Evolutionary conservation across 2,113 vertebrate species (phyloP), one percentile per base, ranked within the genome.

Genomic region (Oxyura jamaicensis): DNA sequence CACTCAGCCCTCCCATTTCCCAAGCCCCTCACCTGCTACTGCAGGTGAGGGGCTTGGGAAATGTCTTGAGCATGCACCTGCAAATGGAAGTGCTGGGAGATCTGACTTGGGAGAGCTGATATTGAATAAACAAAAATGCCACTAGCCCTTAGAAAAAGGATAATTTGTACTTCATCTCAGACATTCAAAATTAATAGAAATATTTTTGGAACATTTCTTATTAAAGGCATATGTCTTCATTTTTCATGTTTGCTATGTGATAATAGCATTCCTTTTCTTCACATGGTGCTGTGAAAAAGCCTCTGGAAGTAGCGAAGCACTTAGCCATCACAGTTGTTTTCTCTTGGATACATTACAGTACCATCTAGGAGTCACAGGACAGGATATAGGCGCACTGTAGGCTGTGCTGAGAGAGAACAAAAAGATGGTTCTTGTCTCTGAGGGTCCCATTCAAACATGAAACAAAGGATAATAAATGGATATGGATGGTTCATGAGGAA

Each of bases 301-400:
- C 41, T 44, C 7, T 7, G n/a, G 11, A 35, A 89, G 39, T 13
- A 39, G 21, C 46, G 39, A 73, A 50, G 28, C 67, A 46, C n/a
- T 50, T n/a, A 94, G 28, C 36, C 58, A 52, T 8, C 66, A 55
- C 29, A 75, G 52, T n/a, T 66, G 59, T 31, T 68, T 66, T 80
- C 48, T 73, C n/a, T 58, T 72, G 42, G 25, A 41, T 65, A 20
- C 1, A 0, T 42, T 79, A 62, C 0, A 0, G 59, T 9, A 62
- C 60, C 65, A 78, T 13, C 33, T 18, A 46, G 28, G 11, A 86
- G 60, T 31, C 52, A 44, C 33, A 67, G 41, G 31, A 16, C 55
- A 88, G 13, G 42, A 36, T 18, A 81, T 10, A 67, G 46, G n/a
- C 20, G 81, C 0, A 4, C 29, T 60, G 15, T 11, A n/a, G 7